Percentiles rank a stretch among this genome's conserved stretches.
phyloP scores from a whole-genome alignment of 2,113 vertebrate genomes.

The Amblyopsis rosae region DNA sequence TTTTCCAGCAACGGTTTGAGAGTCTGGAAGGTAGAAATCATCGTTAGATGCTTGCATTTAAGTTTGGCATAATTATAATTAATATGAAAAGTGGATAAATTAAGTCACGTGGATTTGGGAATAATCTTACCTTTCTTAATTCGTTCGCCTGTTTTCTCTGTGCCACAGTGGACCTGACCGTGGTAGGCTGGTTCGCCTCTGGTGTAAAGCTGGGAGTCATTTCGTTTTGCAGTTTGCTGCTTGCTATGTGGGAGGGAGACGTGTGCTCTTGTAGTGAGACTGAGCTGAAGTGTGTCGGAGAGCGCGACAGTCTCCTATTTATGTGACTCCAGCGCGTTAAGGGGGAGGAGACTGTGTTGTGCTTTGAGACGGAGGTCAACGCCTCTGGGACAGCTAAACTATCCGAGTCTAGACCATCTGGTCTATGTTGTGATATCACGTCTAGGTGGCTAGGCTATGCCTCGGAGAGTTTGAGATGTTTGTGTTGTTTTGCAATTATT shows the following conservation, averaged over 20 bases:
- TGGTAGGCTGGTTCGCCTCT: slow-evolving; percentile 43
- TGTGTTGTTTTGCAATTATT: slow-evolving; percentile 24
- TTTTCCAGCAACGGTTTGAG: slow-evolving; percentile 86
- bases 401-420: slow-evolving; percentile 67
- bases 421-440: slow-evolving; percentile 17
- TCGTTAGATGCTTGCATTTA: slow-evolving; percentile 19
- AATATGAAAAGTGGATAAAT: background rate
- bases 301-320: slow-evolving; percentile 57
- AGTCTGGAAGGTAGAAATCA: slow-evolving; percentile 65
- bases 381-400: slow-evolving; percentile 44
- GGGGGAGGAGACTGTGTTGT: slow-evolving; percentile 43
- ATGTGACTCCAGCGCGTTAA: slow-evolving; percentile 58
- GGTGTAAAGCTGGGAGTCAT: slow-evolving; percentile 61
- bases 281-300: slow-evolving; percentile 40
- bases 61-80: background rate
- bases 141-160: slow-evolving; percentile 78
- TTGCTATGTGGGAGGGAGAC: slow-evolving; percentile 18
- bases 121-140: slow-evolving; percentile 79
- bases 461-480: slow-evolving; percentile 13
- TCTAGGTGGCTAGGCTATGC: slow-evolving; percentile 53
- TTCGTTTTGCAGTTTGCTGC: slow-evolving; percentile 38
- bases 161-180: slow-evolving; percentile 72
- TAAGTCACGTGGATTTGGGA: background rate
- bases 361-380: slow-evolving; percentile 35
- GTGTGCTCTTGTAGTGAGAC: slow-evolving; percentile 18